These are phyloP conservation scores for Euzophera pinguis DNA, from an alignment of 2,888 invertebrate species.

Conservation along the genomic window DNA sequence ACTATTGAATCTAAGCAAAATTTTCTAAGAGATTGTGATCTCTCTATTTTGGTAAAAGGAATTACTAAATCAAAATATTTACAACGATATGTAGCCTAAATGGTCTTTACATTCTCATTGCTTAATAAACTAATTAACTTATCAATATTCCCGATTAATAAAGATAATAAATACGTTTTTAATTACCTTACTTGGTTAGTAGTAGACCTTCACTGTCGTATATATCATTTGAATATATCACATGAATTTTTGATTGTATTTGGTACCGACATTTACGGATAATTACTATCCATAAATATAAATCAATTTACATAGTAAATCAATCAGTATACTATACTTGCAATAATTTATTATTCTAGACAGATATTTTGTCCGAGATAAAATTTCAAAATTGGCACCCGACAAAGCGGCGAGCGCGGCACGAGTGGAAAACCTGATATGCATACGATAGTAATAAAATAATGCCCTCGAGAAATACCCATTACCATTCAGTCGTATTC, in stretches of 20 bases:
- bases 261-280: background rate
- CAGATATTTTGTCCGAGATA: background rate
- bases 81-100: too few species aligned
- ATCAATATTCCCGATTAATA: too few species aligned
- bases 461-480: slow-evolving; percentile 17
- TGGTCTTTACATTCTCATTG: too few species aligned
- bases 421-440: slow-evolving; percentile 11
- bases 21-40: too few species aligned
- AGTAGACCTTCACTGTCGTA: slow-evolving; percentile 30
- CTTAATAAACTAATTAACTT: too few species aligned
- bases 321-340: background rate
- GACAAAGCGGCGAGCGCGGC: background rate
- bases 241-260: slow-evolving; percentile 5
- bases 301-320: slow-evolving; percentile 10
- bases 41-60: too few species aligned
- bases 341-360: background rate
- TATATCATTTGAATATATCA: slow-evolving; percentile 33
- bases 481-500: slow-evolving; percentile 18
- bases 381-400: slow-evolving; percentile 7
- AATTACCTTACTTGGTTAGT: slow-evolving; percentile 18
- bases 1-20: background rate
- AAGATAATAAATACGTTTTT: too few species aligned
- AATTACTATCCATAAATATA: slow-evolving; percentile 18
- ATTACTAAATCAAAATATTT: too few species aligned
- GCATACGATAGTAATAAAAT: slow-evolving; percentile 12